Percentiles rank a stretch among this genome's conserved stretches.
Conservation (phyloP, 2,888 invertebrate genomes). For the Gibbula magus region DNA sequence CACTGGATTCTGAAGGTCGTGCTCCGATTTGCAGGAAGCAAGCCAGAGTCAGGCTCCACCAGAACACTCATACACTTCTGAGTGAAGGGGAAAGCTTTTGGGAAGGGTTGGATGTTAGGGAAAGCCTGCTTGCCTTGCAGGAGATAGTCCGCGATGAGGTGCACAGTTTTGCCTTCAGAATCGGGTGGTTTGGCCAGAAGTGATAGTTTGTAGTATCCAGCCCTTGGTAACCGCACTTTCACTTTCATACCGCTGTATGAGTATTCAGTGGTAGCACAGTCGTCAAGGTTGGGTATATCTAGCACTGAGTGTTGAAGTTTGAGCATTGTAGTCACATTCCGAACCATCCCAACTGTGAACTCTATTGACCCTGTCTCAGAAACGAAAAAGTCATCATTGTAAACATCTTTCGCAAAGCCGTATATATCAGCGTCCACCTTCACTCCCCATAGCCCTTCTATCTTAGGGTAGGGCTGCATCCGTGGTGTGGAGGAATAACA, state of each 20-base stretch:
- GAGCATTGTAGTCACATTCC: not conserved
- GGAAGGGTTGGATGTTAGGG: not conserved
- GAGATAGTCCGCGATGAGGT: constrained; percentile 1
- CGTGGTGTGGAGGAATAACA: not conserved
- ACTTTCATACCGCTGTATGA: constrained; percentile 3
- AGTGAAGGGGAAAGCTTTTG: not conserved
- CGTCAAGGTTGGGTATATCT: not conserved
- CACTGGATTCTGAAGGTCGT: not conserved
- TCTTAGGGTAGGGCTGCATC: not conserved
- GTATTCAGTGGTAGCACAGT: not conserved
- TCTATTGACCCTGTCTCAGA: not conserved
- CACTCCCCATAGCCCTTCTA: not conserved
- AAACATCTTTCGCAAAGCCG: not conserved
- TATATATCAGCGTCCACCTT: not conserved
- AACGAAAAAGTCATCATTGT: not conserved
- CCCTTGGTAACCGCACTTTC: not conserved
- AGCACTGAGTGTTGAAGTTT: not conserved
- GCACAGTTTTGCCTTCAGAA: not conserved
- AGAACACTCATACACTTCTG: not conserved
- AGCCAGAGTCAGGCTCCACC: not conserved
- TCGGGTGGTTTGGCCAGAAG: not conserved
- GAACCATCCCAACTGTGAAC: not conserved
- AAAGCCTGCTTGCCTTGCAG: not conserved
- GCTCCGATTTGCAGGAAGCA: not conserved
- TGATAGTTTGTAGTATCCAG: constrained; percentile 3